Evolutionary conservation across 2,888 invertebrate genomes (phyloP), one percentile per base, ranked within the genome.

Genomic region (Lithophane socia): DNA sequence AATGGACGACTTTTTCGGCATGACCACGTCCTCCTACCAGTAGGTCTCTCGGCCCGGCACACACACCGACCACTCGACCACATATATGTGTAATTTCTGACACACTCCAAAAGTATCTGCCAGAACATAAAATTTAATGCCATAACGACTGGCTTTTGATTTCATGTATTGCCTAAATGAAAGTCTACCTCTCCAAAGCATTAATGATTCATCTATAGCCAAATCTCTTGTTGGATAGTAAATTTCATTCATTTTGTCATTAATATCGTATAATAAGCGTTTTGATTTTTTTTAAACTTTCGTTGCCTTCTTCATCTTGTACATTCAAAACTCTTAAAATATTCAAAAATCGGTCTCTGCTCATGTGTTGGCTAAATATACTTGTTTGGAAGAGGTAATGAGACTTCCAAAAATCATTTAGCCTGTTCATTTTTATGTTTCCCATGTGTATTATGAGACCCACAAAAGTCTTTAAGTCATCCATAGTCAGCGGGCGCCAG

Each of bases 121-220:
- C 29, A 29, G 29, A 29, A 29, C 29, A 29, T 29, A 29, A 29
- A 29, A 29, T 29, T 29, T 29, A 1, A 29, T 29, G 29, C 29
- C 29, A 29, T 29, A 61, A 61, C 58, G 69, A 7, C 69, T 70
- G 8, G 70, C 70, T 71, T 71, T 61, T 16, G 49, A 71, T 71
- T 71, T 61, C 60, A 61, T 61, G 21, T 71, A 71, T 49, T 63
- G 69, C 37, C 64, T 73, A 67, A 77, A 77, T 70, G 13, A 18
- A 56, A 75, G 68, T 71, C 75, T 60, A 52, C 79, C 75, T 72
- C 71, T 75, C 74, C 74, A 79, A 63, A 79, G 71, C 60, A 79
- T 44, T 54, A 79, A 67, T 44, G 75, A 75, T 70, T 79, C 79
- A 66, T 79, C 75, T 63, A 79, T 79, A 42, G 75, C 63, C 49